Evolutionary conservation across 2,888 invertebrate species (phyloP), one percentile per base, ranked within the genome.

Genomic region (Latrodectus hesperus): DNA sequence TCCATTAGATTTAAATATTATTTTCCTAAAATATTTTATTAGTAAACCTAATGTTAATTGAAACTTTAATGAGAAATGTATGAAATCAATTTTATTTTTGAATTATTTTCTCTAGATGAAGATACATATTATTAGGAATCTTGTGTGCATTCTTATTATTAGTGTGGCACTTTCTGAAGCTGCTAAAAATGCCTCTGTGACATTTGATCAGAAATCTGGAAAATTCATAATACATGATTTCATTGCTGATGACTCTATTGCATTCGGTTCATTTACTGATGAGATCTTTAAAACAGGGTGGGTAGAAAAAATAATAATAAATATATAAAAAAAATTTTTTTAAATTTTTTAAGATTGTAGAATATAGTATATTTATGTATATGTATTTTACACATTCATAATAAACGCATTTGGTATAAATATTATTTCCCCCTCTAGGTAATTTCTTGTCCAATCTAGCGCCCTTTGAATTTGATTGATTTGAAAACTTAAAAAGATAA

Each of bases 281-380:
- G 81, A 84, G 81, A 88, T 88, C 38, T 82, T 82, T 74, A 26
- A n/a, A 12, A 88, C 84, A 17, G 88, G 88, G 88, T 82, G 53
- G 64, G 84, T 53, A 65, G 38, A 38, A 38, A 38, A 6, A 38
- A 38, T 22, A 22, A 22, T 22, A 1, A 38, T 38, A 38, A 6
- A 38, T 38, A 38, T 6, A 38, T 38, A 6, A 6, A 38, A 6
- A 3, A 38, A 3, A 1, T 0, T 38, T 38, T 38, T 38, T 6
- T 1, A 6, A 4, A 38, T 38, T 38, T 38, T 38, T 3, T 6
- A 1, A 38, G 38, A 38, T 38, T 38, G 6, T 38, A 38, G 4
- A 38, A 38, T 38, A 22, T 22, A 22, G 0, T 22, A 22, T 38
- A 6, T 38, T 4, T 38, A 6, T 38, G 38, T 38, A 6, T 38